Evolutionary conservation across 2,797 vertebrate genomes (phyloP), one percentile per base, ranked within the genome.

Genomic region (Lycodopsis pacificus): DNA sequence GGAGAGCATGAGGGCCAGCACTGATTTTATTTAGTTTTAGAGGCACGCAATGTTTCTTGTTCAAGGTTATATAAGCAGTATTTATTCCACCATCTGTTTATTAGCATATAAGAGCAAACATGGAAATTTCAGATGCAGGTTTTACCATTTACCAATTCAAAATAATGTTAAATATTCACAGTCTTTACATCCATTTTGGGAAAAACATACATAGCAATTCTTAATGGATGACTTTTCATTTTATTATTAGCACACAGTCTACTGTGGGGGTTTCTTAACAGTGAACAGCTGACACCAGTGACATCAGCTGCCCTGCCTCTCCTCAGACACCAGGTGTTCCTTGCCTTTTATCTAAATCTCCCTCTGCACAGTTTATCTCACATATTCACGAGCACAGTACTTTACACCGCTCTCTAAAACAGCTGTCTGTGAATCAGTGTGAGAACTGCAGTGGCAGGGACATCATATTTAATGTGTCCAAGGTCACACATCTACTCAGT

Each of bases 401-500:
- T 82, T 83, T 75, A 67, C 30, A 4, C 46, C 49, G n/a, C 51
- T 38, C 2, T 10, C 25, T 71, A 49, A 76, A 89, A 61, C 66
- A 85, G 22, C 54, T 4, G 20, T 59, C 19, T 77, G 56, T 76
- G 57, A 70, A 73, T 68, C 58, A 65, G 66, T 1, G 1, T 70
- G 66, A 82, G 64, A 82, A 54, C 34, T 65, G 71, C 81, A 25
- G 15, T 78, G 56, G 77, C 73, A 61, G 59, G 34, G 25, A 53
- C 57, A 49, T 78, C 22, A 46, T 62, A 84, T 88, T 76, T 73
- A 82, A 62, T 22, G 34, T 27, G 48, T 15, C 77, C 87, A 91
- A 92, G 92, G 92, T 92, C 88, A 85, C 58, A 66, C 36, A 66
- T 82, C 66, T 63, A 74, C 49, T 54, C 85, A 10, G 72, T 80